phyloP scores from a whole-genome alignment of 2,113 vertebrate species.

The Progne subis region DNA sequence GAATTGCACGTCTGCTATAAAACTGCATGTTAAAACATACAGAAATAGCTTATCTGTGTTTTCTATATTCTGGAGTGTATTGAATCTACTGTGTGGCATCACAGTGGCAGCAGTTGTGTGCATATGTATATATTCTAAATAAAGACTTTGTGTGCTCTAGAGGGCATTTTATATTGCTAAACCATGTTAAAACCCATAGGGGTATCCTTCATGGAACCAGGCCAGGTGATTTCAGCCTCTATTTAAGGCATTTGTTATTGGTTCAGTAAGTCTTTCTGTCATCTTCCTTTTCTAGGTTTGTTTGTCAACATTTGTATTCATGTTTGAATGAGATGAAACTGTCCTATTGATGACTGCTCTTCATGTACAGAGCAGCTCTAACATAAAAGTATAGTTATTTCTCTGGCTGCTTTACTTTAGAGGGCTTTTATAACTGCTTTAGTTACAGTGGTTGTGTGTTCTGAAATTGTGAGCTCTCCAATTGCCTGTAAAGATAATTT shows the following conservation, averaged over 20 bases:
- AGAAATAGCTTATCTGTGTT: background rate
- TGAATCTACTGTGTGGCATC: slow-evolving; percentile 11
- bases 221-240: slow-evolving; percentile 65
- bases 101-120: slow-evolving; percentile 30
- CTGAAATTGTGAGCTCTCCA: background rate
- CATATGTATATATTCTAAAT: slow-evolving; percentile 35
- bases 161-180: slow-evolving; percentile 64
- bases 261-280: slow-evolving; percentile 56
- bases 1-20: background rate
- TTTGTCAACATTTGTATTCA: slow-evolving; percentile 59
- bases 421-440: slow-evolving; percentile 1
- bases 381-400: slow-evolving; percentile 35
- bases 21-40: background rate
- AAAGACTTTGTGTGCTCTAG: slow-evolving; percentile 52
- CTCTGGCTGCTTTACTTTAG: slow-evolving; percentile 15
- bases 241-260: slow-evolving; percentile 62
- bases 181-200: slow-evolving; percentile 28
- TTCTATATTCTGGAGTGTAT: background rate
- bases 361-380: slow-evolving; percentile 29
- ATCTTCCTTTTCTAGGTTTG: slow-evolving; percentile 39
- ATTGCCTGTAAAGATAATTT: background rate
- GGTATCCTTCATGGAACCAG: slow-evolving; percentile 4
- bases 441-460: background rate
- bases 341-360: slow-evolving; percentile 15
- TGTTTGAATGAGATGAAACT: slow-evolving; percentile 52